These are phyloP conservation scores for Onychostoma macrolepis DNA, from an alignment of 2,113 vertebrate genomes.

Conservation along the genomic window DNA sequence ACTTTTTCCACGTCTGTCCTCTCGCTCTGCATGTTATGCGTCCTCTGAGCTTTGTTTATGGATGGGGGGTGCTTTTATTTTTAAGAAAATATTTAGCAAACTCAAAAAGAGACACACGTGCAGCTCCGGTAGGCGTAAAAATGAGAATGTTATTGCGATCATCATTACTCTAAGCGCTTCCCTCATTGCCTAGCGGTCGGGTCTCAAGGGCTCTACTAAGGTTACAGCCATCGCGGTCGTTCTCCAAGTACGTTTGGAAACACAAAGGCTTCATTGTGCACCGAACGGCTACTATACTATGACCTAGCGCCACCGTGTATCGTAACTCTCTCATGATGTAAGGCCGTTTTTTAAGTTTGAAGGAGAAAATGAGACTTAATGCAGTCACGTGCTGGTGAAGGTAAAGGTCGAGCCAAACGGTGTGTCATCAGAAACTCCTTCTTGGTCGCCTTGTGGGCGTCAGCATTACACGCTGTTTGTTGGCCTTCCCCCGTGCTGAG, in stretches of 20 bases:
- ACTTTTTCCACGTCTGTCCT: constrained; percentile 67
- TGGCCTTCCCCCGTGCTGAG: constrained; percentile 51
- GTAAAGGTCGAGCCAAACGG: constrained; percentile 55
- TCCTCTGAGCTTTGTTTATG: constrained; percentile 67
- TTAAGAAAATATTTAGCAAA: constrained; percentile 58
- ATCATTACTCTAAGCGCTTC: constrained; percentile 69
- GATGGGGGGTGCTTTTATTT: constrained; percentile 55
- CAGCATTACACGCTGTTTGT: constrained; percentile 60
- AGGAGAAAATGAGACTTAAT: constrained; percentile 53
- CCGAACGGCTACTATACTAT: constrained; percentile 53
- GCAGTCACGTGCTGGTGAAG: constrained; percentile 55
- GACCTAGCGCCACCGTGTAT: constrained; percentile 57
- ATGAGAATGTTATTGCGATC: constrained; percentile 67
- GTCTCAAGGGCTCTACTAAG: constrained; percentile 67
- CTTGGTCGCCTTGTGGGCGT: constrained; percentile 40
- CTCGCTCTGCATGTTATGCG: constrained; percentile 50
- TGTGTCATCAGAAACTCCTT: constrained; percentile 47
- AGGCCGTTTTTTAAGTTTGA: constrained; percentile 6
- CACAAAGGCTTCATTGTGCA: constrained; percentile 77
- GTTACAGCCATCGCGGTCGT: constrained; percentile 65
- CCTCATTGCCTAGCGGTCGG: constrained; percentile 60
- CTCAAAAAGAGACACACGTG: neutral
- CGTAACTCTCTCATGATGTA: constrained; percentile 41
- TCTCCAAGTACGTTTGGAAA: constrained; percentile 60
- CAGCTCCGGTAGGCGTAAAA: constrained; percentile 37